Base-by-base conservation (phyloP, 2,888 invertebrate species). In the Coenonympha arcania region DNA sequence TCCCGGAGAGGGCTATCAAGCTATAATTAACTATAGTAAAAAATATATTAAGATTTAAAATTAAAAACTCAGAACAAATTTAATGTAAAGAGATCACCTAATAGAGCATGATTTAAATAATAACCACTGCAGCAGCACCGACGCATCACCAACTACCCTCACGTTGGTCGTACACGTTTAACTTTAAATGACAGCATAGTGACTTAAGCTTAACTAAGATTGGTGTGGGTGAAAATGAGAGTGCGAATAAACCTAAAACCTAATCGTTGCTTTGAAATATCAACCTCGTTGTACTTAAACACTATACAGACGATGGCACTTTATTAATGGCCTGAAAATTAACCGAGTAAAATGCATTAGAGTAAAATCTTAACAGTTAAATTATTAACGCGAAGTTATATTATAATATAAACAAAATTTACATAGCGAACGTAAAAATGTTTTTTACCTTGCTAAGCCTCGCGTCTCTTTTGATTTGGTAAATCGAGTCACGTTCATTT, bases 261-360 rank as follows among this genome's bases (percentile, higher is more conserved):
- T 37, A 71, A 71, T 74, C 73, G 75, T 68, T 77, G 71, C 63
- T 68, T 72, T 74, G 69, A 68, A 75, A 76, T 73, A 73, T 71
- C 60, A 69, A 69, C 64, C 65, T 73, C 69, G 69, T 75, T 77
- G 75, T 70, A 78, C 82, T 80, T 84, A 84, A 62, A 66, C 76
- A 71, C 81, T 84, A 84, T 62, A 71, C 73, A 82, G 76, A 80
- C 79, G 79, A 86, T 86, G 86, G 86, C 86, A 86, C 86, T 81
- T 78, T 68, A 72, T 78, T 78, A 82, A 86, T 86, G 86, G 86
- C 86, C 85, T 84, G 84, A 83, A 80, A 85, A 83, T 85, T 76
- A 82, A 75, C 76, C 79, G 79, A 81, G 80, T 85, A 85, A 85
- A 85, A 86, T 85, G 84, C 83, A 85, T 81, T 78, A 84, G 73